Conservation (phyloP, 2,113 vertebrate genomes). For the Pungitius pungitius region DNA sequence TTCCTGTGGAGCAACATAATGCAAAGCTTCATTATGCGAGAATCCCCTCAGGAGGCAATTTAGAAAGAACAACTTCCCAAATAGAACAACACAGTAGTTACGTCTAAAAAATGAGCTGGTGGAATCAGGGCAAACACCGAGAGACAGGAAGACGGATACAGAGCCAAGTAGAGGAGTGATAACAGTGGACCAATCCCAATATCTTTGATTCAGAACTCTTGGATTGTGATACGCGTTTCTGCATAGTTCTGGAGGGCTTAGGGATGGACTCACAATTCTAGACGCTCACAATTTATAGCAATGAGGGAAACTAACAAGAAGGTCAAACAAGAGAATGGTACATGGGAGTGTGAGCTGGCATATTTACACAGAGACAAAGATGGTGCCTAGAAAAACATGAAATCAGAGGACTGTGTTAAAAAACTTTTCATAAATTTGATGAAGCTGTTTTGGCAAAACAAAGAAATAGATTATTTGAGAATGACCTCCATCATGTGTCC, state of each 20-base stretch:
- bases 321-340: not conserved
- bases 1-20: conserved; percentile 82
- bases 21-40: conserved; percentile 54
- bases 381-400: not conserved
- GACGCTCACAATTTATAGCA: too few relatives aligned
- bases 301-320: too few relatives aligned
- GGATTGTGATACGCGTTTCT: not conserved
- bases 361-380: not conserved
- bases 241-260: not conserved
- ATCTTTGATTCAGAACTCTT: not conserved
- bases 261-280: not conserved
- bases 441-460: not conserved
- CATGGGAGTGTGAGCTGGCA: not conserved
- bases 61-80: conserved; percentile 43
- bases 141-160: conserved; percentile 2
- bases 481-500: not conserved
- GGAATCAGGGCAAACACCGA: conserved; percentile 11
- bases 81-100: conserved; percentile 33
- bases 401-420: not conserved
- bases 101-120: conserved; percentile 14
- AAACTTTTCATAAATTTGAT: not conserved
- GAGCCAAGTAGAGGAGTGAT: not conserved
- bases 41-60: conserved; percentile 60
- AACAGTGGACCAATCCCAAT: not conserved
- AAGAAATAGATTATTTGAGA: not conserved